These are phyloP conservation scores for Vulpes lagopus DNA, from an alignment of 2,113 vertebrate genomes.

Conservation along the genomic window DNA sequence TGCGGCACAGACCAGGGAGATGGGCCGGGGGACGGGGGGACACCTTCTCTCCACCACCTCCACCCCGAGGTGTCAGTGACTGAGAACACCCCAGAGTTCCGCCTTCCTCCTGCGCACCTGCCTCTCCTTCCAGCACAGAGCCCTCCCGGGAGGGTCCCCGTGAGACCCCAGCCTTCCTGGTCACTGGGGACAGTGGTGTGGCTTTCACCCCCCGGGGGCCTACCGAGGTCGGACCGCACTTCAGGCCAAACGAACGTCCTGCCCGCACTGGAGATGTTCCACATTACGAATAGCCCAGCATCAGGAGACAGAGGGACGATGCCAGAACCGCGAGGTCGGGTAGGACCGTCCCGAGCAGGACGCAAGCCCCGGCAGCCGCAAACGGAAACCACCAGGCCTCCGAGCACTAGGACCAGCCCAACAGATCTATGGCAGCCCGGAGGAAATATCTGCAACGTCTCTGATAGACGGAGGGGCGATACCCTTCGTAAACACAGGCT, in stretches of 20 bases:
- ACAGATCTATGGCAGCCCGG: accelerated
- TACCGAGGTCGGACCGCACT: accelerated
- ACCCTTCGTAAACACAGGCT: background rate
- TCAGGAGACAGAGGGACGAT: background rate
- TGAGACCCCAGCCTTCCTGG: accelerated
- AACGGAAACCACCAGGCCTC: background rate
- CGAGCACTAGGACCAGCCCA: too few relatives aligned
- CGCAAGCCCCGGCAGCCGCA: accelerated
- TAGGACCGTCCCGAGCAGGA: background rate
- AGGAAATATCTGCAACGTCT: accelerated
- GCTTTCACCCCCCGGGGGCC: background rate
- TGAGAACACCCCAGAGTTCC: accelerated
- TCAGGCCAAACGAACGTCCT: background rate
- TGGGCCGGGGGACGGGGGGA: background rate
- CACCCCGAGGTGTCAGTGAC: background rate
- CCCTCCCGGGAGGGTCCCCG: background rate
- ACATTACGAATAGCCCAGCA: background rate
- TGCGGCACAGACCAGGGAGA: accelerated
- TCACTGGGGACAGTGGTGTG: accelerated
- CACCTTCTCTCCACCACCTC: background rate
- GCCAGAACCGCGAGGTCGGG: accelerated
- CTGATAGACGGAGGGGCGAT: background rate
- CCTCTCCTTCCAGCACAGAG: accelerated
- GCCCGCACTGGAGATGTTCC: background rate
- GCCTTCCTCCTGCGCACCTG: accelerated